These are phyloP conservation scores for Esox lucius DNA, from an alignment of 2,797 vertebrate species.

Conservation along the genomic window DNA sequence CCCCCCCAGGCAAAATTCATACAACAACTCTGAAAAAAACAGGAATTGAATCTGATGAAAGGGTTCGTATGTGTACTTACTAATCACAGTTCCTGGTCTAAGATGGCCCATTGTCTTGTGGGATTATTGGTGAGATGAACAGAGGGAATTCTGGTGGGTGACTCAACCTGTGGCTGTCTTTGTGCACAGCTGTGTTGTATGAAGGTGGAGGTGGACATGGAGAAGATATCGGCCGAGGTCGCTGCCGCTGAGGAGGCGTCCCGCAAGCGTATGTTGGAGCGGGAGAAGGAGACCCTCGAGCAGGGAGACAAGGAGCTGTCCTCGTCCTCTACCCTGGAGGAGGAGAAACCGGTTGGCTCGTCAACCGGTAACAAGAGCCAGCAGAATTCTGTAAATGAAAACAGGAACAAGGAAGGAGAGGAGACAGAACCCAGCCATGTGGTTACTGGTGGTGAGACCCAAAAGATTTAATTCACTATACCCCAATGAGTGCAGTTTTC, in stretches of 20 bases:
- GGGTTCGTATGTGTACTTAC: background rate
- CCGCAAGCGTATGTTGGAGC: conserved; percentile 85
- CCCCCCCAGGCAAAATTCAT: too few relatives aligned
- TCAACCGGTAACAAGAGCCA: conserved; percentile 64
- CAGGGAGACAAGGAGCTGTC: conserved; percentile 55
- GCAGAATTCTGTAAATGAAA: conserved; percentile 43
- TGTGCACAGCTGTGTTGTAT: conserved; percentile 84
- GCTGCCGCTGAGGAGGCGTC: conserved; percentile 92
- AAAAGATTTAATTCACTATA: background rate
- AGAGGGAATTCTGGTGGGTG: background rate
- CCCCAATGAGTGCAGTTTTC: background rate
- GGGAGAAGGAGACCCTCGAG: conserved; percentile 88
- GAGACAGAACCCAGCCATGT: conserved; percentile 46
- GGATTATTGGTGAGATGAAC: background rate
- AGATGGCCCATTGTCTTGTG: background rate
- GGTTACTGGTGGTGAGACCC: conserved; percentile 55
- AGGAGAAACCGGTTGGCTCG: conserved; percentile 70
- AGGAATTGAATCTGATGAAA: background rate
- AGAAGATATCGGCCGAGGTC: conserved; percentile 96
- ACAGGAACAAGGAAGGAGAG: conserved; percentile 58
- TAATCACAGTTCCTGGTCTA: background rate
- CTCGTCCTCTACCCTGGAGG: conserved; percentile 25
- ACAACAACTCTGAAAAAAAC: background rate
- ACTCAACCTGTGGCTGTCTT: background rate
- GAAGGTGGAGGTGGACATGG: conserved; percentile 99